Percentiles rank a stretch among this genome's conserved stretches.
Evolutionary conservation across 2,113 vertebrate genomes (phyloP).

Genomic region (Sander vitreus): DNA sequence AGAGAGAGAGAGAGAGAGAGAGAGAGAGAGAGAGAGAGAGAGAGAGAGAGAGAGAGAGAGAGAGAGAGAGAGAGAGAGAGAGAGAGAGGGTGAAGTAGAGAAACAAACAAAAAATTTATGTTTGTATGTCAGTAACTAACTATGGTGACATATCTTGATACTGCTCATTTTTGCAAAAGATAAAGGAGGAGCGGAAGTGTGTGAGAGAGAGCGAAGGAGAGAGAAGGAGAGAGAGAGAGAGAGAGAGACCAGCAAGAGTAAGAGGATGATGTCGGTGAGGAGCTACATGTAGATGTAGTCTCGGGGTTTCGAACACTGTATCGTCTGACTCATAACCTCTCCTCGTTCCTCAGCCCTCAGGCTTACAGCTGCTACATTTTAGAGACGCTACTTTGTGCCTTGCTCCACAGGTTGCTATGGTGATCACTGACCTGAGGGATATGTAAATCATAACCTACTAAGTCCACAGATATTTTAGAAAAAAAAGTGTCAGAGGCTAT

Average conservation of each 20-base stretch:
- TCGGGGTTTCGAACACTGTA: conserved; percentile 11
- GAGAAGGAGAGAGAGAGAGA: neutral
- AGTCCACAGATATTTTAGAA: conserved; percentile 40
- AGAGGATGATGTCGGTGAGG: conserved; percentile 17
- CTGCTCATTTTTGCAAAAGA: neutral
- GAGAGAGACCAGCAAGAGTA: neutral
- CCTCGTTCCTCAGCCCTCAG: conserved; percentile 41
- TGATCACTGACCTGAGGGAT: conserved; percentile 57
- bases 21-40: neutral
- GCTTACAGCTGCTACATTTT: conserved; percentile 53
- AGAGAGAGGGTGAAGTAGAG: neutral
- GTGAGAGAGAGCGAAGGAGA: neutral
- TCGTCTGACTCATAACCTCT: conserved; percentile 53
- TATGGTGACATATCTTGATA: neutral
- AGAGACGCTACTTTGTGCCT: conserved; percentile 22
- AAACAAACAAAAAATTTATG: conserved; percentile 6
- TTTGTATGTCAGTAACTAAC: neutral
- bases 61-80: neutral
- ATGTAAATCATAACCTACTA: conserved; percentile 53
- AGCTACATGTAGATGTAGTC: conserved; percentile 36
- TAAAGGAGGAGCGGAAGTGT: neutral
- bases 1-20: neutral
- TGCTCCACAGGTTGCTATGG: conserved; percentile 72
- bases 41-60: neutral
- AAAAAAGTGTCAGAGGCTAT: conserved; percentile 6